Conservation (phyloP, 2,797 vertebrate species). For the Neostethus bicornis region DNA sequence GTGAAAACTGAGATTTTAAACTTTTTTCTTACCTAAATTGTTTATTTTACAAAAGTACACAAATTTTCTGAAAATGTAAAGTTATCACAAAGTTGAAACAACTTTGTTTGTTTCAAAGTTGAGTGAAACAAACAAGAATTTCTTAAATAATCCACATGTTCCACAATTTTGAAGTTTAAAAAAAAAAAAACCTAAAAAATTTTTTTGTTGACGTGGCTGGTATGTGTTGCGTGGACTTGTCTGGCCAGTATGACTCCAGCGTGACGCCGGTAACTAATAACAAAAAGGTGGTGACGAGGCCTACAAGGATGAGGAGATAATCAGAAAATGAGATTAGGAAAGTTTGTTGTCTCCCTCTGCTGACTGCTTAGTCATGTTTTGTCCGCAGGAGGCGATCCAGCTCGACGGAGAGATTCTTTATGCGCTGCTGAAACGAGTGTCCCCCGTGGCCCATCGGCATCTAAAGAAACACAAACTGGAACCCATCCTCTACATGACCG, state of each 20-base stretch:
- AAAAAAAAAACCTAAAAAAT: no score
- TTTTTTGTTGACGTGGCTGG: not conserved
- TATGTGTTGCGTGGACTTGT: slow-evolving; percentile 5
- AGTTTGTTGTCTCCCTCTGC: slow-evolving; percentile 5
- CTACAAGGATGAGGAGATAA: slow-evolving; percentile 28
- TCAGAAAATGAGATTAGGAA: slow-evolving; percentile 50
- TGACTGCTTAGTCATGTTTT: slow-evolving; percentile 11
- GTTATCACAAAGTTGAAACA: no score
- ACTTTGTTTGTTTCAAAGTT: not conserved
- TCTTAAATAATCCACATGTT: not conserved
- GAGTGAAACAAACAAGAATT: not conserved
- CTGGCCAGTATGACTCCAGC: not conserved
- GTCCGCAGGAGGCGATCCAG: slow-evolving; percentile 92
- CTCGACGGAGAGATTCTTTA: slow-evolving; percentile 95
- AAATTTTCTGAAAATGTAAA: not conserved
- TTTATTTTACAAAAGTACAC: not conserved
- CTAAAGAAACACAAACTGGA: slow-evolving; percentile 95
- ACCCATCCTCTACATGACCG: slow-evolving; percentile 97
- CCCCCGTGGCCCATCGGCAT: slow-evolving; percentile 87
- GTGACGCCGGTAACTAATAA: slow-evolving; percentile 22
- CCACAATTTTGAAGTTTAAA: slow-evolving; percentile 1
- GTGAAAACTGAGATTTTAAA: not conserved
- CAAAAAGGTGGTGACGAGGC: slow-evolving; percentile 36
- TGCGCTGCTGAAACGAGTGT: slow-evolving; percentile 88
- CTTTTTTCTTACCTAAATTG: not conserved